These are phyloP conservation scores for Catalaphyllia jardinei DNA, from an alignment of 64 coral and sea anemone species.

Conservation along the genomic window DNA sequence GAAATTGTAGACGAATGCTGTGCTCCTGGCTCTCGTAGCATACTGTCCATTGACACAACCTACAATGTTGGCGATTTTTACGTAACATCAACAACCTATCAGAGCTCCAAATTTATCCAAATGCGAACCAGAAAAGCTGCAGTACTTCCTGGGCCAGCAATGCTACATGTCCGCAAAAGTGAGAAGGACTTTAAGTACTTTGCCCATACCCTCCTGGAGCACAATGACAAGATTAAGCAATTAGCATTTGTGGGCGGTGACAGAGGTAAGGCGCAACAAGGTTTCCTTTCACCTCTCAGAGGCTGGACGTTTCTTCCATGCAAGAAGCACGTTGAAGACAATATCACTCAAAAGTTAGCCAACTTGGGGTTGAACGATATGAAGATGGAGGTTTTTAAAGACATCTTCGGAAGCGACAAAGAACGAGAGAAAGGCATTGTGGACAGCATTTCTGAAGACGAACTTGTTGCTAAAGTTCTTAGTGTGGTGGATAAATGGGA, in stretches of 20 bases:
- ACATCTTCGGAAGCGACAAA: not conserved
- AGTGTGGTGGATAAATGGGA: not conserved
- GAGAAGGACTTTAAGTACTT: slow-evolving; percentile 40
- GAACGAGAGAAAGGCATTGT: not conserved
- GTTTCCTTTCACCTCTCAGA: slow-evolving; percentile 22
- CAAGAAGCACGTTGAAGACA: slow-evolving; percentile 35
- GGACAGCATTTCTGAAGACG: not conserved
- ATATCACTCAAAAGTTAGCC: too few species aligned
- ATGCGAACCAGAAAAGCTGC: slow-evolving; percentile 39
- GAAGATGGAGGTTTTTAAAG: not conserved
- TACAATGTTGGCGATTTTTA: too few species aligned
- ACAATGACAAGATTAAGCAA: slow-evolving; percentile 19
- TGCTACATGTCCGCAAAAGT: slow-evolving; percentile 26
- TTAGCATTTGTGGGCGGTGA: not conserved
- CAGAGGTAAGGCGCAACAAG: too few species aligned
- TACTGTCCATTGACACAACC: too few species aligned
- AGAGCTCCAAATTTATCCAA: too few species aligned
- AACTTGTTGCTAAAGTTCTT: not conserved
- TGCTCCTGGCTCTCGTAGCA: too few species aligned
- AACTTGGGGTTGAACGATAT: too few species aligned
- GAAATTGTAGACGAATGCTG: too few species aligned
- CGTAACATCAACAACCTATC: too few species aligned
- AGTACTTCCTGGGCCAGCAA: slow-evolving; percentile 43
- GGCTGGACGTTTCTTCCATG: slow-evolving; percentile 46
- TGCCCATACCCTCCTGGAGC: slow-evolving; percentile 22